Evolutionary conservation across 2,888 invertebrate species (phyloP), one percentile per base, ranked within the genome.

Genomic region (Acronicta alni): DNA sequence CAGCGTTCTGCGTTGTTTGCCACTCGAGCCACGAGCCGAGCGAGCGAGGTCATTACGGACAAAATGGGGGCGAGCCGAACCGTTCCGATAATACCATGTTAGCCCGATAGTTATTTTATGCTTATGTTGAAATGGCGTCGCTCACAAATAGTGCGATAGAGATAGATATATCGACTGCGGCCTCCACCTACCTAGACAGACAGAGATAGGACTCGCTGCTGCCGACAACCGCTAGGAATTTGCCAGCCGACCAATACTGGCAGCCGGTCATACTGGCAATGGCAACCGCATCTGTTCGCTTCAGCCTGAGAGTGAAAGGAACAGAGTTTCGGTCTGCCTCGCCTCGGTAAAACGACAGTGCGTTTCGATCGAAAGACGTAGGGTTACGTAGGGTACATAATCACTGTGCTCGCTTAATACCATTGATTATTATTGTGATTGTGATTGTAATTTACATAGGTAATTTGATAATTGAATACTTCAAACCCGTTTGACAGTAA

Each of bases 191-290:
- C 26, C 37, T 45, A 51, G 89, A 67, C 66, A 58, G 83, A 92
- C 58, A 80, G 82, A 82, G 90, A 89, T 48, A 75, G 75, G 51
- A 56, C 55, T 71, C 15, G 32, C 56, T 67, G 70, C 75, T 79
- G 77, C 75, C 77, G 80, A 79, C 78, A 82, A 81, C 79, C 77
- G 84, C 84, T 88, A 83, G 85, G 82, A 86, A 86, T 88, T 83
- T 85, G 87, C 84, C 87, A 86, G 84, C 82, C 85, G 86, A 86
- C 88, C 89, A 89, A 89, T 89, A 84, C 88, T 90, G 90, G 89
- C 89, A 89, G 81, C 82, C 80, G 82, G 85, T 83, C 80, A 81
- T 81, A 82, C 86, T 87, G 86, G 88, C 86, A 87, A 84, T 85
- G 86, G 84, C 83, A 84, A 81, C 78, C 77, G 84, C 79, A 73